Conservation (phyloP, 2,797 vertebrate genomes). For the Valencia hispanica region DNA sequence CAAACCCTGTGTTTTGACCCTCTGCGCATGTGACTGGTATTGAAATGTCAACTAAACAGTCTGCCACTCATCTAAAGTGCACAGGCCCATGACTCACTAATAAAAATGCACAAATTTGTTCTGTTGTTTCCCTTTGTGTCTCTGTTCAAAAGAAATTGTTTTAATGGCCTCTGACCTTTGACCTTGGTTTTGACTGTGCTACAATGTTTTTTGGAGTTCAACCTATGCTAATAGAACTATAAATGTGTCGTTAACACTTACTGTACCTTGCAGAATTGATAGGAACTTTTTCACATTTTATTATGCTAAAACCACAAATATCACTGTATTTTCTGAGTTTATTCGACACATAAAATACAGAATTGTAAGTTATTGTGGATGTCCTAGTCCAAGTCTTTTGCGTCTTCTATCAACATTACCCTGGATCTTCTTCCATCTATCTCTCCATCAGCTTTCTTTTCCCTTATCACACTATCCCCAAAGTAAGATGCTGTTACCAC, state of each 20-base stretch:
- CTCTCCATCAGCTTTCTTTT: no score
- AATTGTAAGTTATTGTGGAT: no score
- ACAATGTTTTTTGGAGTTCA: background rate
- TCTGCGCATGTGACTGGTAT: constrained; percentile 64
- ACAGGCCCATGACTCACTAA: constrained; percentile 53
- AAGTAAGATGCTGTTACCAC: background rate
- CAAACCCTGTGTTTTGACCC: constrained; percentile 62
- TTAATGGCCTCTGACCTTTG: no score
- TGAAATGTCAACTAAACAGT: constrained; percentile 45
- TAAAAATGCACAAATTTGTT: constrained; percentile 67
- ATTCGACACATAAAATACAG: no score
- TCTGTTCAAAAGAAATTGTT: background rate
- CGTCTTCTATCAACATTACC: no score
- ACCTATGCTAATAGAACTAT: background rate
- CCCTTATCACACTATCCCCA: background rate
- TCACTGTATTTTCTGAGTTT: no score
- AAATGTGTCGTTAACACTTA: background rate
- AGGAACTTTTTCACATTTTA: background rate
- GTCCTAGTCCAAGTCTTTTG: no score
- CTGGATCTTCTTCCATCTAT: no score
- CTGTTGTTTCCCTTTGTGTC: background rate
- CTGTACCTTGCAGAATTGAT: background rate
- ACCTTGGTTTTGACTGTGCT: background rate
- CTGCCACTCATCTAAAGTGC: constrained; percentile 38
- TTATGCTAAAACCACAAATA: background rate